Conservation (phyloP, 1,140 invertebrate species). For the Aphaenogaster floridana region DNA sequence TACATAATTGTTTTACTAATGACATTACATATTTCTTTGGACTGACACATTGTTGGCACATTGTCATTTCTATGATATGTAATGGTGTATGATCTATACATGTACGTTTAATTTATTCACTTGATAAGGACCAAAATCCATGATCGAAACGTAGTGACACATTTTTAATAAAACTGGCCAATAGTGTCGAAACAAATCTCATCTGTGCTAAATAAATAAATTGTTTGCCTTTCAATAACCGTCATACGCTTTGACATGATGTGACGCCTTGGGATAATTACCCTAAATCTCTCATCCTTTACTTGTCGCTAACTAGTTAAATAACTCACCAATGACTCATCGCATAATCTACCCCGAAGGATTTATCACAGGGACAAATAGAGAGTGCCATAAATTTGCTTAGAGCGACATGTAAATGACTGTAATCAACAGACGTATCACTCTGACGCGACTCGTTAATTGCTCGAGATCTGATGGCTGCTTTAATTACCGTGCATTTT, state of each 20-base stretch:
- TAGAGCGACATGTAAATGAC: background rate
- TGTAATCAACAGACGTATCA: slow-evolving; percentile 4
- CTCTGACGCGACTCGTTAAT: background rate
- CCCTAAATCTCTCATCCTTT: background rate
- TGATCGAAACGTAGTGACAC: too few species aligned
- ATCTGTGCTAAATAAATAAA: background rate
- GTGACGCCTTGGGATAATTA: background rate
- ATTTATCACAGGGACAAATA: background rate
- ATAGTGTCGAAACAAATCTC: too few species aligned
- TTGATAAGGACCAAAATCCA: too few species aligned
- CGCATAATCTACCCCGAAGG: background rate
- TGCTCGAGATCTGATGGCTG: slow-evolving; percentile 18
- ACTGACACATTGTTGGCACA: too few species aligned
- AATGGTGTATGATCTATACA: too few species aligned
- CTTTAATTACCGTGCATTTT: slow-evolving; percentile 22
- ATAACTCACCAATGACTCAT: background rate
- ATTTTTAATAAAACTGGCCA: too few species aligned
- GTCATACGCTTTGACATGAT: background rate
- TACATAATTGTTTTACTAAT: too few species aligned
- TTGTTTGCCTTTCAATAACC: background rate
- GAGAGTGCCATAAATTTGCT: background rate
- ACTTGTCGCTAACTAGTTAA: background rate
- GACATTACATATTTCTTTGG: too few species aligned
- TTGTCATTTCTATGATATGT: too few species aligned
- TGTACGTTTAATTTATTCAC: too few species aligned